Conservation (phyloP, 2,888 invertebrate genomes). For the Ferrisia virgata region DNA sequence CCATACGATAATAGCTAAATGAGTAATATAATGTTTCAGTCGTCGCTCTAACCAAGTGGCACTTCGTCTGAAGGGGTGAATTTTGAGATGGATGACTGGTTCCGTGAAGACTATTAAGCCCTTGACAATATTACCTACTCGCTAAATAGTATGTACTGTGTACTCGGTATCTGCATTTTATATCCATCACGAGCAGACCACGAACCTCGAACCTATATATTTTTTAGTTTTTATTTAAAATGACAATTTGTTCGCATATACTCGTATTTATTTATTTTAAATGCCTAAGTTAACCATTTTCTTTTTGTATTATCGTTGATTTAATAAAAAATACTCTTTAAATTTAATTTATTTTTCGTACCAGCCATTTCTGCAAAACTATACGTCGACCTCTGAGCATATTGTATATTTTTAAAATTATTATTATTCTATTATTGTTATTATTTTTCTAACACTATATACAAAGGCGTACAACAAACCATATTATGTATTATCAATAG, state of each 20-base stretch:
- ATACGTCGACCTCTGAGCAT: neutral
- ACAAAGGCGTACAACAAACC: neutral
- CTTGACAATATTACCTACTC: slow-evolving; percentile 11
- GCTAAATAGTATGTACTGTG: neutral
- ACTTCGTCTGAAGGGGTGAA: slow-evolving; percentile 39
- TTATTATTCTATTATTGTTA: neutral
- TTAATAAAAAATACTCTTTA: slow-evolving; percentile 2
- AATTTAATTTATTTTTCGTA: neutral
- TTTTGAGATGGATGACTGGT: slow-evolving; percentile 42
- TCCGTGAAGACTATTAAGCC: slow-evolving; percentile 15
- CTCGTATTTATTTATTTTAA: slow-evolving; percentile 7
- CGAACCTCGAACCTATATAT: neutral
- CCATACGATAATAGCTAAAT: slow-evolving; percentile 5
- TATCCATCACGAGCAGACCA: neutral
- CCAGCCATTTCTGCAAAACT: neutral
- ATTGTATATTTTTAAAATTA: neutral
- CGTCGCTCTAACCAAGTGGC: slow-evolving; percentile 32
- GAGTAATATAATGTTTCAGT: slow-evolving; percentile 42
- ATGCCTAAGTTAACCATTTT: neutral
- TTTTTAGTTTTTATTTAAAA: slow-evolving; percentile 14
- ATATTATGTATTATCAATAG: neutral
- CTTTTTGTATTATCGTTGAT: slow-evolving; percentile 39
- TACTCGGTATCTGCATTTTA: neutral
- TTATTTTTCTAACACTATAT: neutral
- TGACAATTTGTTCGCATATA: neutral